These are phyloP conservation scores for Pseudomyrmex flavicornis DNA, from an alignment of 1,140 invertebrate genomes.

Conservation along the genomic window DNA sequence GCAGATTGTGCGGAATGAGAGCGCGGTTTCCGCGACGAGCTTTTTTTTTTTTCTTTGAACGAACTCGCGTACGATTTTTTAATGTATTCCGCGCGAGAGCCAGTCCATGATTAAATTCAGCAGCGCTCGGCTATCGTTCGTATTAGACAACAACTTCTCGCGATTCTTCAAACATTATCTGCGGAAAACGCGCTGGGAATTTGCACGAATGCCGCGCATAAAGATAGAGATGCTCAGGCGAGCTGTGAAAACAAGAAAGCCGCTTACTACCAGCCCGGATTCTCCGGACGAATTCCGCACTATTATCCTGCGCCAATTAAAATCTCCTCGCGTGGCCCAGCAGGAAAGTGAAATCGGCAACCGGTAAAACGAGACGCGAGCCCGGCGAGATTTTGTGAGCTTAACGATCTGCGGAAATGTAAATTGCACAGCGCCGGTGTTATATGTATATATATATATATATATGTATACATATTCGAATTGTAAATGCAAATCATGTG, in stretches of 20 bases:
- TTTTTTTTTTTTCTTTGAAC: background rate
- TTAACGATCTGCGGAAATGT: conserved; percentile 56
- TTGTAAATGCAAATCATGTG: conserved; percentile 44
- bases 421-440: conserved; percentile 12
- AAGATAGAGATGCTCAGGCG: conserved; percentile 21
- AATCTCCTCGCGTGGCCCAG: conserved; percentile 8
- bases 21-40: background rate
- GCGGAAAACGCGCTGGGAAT: conserved; percentile 30
- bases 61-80: background rate
- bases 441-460: too few species aligned
- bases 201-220: conserved; percentile 12
- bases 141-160: background rate
- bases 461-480: conserved; percentile 1
- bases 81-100: background rate
- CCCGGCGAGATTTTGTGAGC: conserved; percentile 14
- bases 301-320: conserved; percentile 51
- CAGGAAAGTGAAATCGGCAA: conserved; percentile 7
- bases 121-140: too few species aligned
- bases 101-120: background rate
- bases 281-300: conserved; percentile 19
- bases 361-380: conserved; percentile 15
- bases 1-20: too few species aligned
- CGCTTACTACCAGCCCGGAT: conserved; percentile 35
- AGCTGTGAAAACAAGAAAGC: conserved; percentile 40
- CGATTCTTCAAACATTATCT: conserved; percentile 16